A percentile compares a stretch with the other conserved stretches of the same genome.
phyloP scores from a whole-genome alignment of 2,113 vertebrate species.

The Dunckerocampus dactyliophorus region DNA sequence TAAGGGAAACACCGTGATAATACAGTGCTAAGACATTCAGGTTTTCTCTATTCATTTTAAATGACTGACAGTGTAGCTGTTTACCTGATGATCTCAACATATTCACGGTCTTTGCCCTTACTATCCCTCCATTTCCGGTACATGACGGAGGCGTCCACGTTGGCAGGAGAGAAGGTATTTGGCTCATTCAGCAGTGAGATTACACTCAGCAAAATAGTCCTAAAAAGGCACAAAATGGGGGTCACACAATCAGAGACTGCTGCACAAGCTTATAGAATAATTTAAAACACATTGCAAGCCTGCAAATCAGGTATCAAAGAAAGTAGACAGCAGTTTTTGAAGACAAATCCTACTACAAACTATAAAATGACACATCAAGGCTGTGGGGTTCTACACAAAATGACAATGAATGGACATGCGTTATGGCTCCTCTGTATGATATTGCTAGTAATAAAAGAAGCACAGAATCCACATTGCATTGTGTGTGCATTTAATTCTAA shows the following conservation, averaged over 20 bases:
- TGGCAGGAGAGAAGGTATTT: constrained; percentile 77
- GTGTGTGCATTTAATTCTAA: too few relatives aligned
- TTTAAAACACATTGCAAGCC: background rate
- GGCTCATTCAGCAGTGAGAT: constrained; percentile 76
- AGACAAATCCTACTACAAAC: too few relatives aligned
- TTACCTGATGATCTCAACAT: constrained; percentile 76
- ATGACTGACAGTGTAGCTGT: background rate
- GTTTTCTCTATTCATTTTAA: background rate
- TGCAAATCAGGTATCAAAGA: too few relatives aligned
- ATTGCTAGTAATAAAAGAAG: too few relatives aligned
- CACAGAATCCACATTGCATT: too few relatives aligned
- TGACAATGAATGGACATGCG: too few relatives aligned
- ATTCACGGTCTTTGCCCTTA: constrained; percentile 76
- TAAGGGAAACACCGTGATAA: too few relatives aligned
- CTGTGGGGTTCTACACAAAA: too few relatives aligned
- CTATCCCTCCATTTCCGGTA: constrained; percentile 79
- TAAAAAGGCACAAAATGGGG: constrained; percentile 33
- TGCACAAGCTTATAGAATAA: background rate
- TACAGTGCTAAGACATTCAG: background rate
- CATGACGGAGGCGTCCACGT: constrained; percentile 77
- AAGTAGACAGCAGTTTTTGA: too few relatives aligned
- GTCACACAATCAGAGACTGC: background rate
- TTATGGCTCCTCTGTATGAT: too few relatives aligned
- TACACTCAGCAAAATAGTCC: constrained; percentile 76
- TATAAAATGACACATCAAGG: too few relatives aligned